Evolutionary conservation across 2,888 invertebrate genomes (phyloP).

Genomic region (Lithophane socia): DNA sequence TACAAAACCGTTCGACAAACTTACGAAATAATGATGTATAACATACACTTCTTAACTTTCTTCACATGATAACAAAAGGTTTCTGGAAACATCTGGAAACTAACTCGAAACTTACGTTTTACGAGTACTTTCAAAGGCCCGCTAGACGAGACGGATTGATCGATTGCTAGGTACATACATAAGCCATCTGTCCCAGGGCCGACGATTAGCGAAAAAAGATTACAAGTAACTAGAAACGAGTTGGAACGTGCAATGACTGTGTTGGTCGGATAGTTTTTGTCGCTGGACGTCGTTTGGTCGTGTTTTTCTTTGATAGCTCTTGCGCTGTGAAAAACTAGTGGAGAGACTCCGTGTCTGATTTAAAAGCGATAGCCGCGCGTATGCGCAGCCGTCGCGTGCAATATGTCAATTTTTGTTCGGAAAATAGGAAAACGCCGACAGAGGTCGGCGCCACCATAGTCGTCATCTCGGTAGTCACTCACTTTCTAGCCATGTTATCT

Average conservation of each 20-base stretch:
- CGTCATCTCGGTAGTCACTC: no score
- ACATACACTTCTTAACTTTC: neutral
- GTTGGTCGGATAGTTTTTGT: neutral
- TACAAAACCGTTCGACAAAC: slow-evolving; percentile 8
- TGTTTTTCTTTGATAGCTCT: neutral
- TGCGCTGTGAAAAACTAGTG: neutral
- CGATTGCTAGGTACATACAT: slow-evolving; percentile 23
- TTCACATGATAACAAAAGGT: slow-evolving; percentile 29
- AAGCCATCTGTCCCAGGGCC: neutral
- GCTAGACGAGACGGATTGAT: slow-evolving; percentile 34
- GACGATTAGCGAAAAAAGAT: neutral
- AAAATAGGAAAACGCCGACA: no score
- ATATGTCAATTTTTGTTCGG: no score
- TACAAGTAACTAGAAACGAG: neutral
- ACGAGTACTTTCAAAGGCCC: slow-evolving; percentile 5
- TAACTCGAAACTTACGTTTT: slow-evolving; percentile 22
- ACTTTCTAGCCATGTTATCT: no score
- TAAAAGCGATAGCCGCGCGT: no score
- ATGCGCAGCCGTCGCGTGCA: no score
- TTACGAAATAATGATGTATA: slow-evolving; percentile 3
- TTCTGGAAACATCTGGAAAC: slow-evolving; percentile 13
- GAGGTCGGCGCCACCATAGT: no score
- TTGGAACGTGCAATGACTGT: neutral
- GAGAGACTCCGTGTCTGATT: no score
- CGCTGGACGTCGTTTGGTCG: no score